Evolutionary conservation across 1,140 invertebrate species (phyloP), one percentile per base, ranked within the genome.

Genomic region (Penaeus indicus): DNA sequence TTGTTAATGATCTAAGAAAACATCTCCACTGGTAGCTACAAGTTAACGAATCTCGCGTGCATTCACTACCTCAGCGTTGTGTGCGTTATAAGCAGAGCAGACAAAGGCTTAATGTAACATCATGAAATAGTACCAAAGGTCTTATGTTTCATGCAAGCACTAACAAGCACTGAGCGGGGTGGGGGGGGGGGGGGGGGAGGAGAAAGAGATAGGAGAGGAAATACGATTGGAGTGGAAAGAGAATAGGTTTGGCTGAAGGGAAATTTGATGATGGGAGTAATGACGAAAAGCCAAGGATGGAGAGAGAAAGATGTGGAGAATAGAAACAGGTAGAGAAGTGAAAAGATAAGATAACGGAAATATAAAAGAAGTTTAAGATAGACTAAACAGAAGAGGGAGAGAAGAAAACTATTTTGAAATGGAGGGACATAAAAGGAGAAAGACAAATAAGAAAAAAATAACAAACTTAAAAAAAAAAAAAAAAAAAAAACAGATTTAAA

Each of bases 221-320:
- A 62, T 63, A 32, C 21, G 38, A 22, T 7, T 62, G 4, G n/a
- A 19, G 5, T 4, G 32, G 11, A 38, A 64, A 16, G 80, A 38
- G 27, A 25, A 82, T 60, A 63, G 80, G 61, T 60, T 63, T 60
- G 64, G 61, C 27, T 19, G 64, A 62, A 82, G 80, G 64, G 80
- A 80, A 54, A 80, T 38, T 18, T 13, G n/a, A 32, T 47, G 54
- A 80, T 13, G 25, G 19, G n/a, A 47, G 22, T 38, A n/a, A 47
- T 25, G 32, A 80, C 18, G 60, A 47, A 47, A 16, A 21, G 60
- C 18, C n/a, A 18, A 13, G 27, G 54, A 54, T 10, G 47, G 22
- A 54, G 78, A 47, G 38, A 75, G 69, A 75, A 18, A 75, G 69
- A 25, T 27, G 3, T 5, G 5, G 5, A 25, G n/a, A 75, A 75